Evolutionary conservation across 2,797 vertebrate genomes (phyloP).

Genomic region (Moxostoma hubbsi): DNA sequence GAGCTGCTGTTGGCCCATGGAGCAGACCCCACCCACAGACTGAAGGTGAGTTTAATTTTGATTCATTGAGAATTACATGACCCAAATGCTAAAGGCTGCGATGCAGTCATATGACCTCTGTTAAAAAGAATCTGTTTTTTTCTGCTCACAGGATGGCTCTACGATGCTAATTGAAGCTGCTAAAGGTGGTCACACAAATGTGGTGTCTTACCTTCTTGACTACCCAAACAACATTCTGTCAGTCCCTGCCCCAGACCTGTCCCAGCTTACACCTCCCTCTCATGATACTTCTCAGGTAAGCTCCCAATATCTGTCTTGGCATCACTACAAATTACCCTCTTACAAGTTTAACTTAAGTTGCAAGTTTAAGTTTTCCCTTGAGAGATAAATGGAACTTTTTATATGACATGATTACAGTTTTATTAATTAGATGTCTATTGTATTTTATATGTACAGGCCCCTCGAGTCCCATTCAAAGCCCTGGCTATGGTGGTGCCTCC

Average conservation of each 20-base stretch:
- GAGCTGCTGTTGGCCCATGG: slow-evolving; percentile 96
- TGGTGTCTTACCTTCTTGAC: slow-evolving; percentile 98
- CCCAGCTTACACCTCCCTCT: slow-evolving; percentile 93
- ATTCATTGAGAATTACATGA: background rate
- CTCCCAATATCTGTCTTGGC: no score
- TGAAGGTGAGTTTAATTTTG: slow-evolving; percentile 84
- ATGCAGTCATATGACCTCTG: background rate
- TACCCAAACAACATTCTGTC: slow-evolving; percentile 98
- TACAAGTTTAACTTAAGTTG: background rate
- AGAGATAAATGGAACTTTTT: background rate
- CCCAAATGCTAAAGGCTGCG: background rate
- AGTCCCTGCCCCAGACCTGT: slow-evolving; percentile 91
- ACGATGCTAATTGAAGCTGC: slow-evolving; percentile 99
- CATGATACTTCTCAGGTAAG: slow-evolving; percentile 97
- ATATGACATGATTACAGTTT: background rate
- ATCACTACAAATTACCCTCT: background rate
- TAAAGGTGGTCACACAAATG: slow-evolving; percentile 98
- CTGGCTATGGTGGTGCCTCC: slow-evolving; percentile 98
- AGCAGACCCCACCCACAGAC: slow-evolving; percentile 96
- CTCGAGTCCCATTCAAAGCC: slow-evolving; percentile 97
- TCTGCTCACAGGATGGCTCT: slow-evolving; percentile 88
- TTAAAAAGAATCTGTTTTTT: slow-evolving; percentile 21
- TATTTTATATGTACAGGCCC: slow-evolving; percentile 80
- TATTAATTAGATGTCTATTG: background rate
- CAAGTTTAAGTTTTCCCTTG: background rate